A percentile compares a stretch with the other conserved stretches of the same genome.
Conservation (phyloP, 1,140 invertebrate genomes). For the Sogatella furcifera region DNA sequence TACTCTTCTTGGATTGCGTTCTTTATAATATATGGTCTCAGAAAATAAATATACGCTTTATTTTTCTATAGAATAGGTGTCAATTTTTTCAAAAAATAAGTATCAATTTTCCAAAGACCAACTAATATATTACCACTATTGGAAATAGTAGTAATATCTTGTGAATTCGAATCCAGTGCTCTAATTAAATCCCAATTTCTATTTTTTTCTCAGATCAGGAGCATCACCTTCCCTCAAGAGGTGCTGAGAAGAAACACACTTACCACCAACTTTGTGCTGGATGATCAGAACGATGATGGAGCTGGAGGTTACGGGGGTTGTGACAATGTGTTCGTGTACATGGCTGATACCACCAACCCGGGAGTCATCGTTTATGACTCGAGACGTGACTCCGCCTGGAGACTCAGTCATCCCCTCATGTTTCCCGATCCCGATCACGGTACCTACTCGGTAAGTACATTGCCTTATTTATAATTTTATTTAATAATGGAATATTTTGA, state of each 20-base stretch:
- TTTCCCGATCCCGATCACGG: constrained; percentile 66
- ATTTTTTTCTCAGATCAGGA: constrained; percentile 22
- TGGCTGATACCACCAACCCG: constrained; percentile 63
- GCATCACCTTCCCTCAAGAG: constrained; percentile 44
- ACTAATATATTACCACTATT: too few species aligned
- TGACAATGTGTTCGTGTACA: constrained; percentile 65
- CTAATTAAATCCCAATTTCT: too few species aligned
- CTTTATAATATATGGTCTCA: too few species aligned
- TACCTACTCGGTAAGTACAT: constrained; percentile 39
- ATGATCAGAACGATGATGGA: constrained; percentile 37
- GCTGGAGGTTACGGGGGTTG: constrained; percentile 38
- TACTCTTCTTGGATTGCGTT: too few species aligned
- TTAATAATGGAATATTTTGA: too few species aligned
- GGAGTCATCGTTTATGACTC: constrained; percentile 64
- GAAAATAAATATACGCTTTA: too few species aligned
- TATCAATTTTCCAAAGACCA: too few species aligned
- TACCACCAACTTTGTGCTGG: constrained; percentile 64
- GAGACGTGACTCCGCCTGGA: constrained; percentile 57
- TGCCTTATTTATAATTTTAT: neutral
- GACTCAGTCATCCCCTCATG: constrained; percentile 63
- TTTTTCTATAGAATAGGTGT: too few species aligned
- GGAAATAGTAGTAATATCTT: too few species aligned
- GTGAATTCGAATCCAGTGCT: too few species aligned
- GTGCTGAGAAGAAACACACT: constrained; percentile 54
- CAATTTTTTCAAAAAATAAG: too few species aligned